Percentiles rank a stretch among this genome's conserved stretches.
Evolutionary conservation across 2,797 vertebrate genomes (phyloP).

Genomic region (Silurus aristotelis): DNA sequence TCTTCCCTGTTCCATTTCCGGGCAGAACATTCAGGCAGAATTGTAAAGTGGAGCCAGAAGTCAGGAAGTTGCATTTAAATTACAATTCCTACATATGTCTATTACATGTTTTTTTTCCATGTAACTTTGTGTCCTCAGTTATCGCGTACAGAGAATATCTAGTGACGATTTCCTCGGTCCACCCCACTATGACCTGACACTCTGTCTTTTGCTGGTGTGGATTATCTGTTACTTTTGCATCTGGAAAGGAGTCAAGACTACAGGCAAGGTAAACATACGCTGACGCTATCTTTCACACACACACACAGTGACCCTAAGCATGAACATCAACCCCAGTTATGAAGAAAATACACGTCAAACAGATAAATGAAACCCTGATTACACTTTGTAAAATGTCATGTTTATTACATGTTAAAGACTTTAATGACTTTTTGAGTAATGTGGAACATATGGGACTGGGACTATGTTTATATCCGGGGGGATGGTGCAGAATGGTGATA

Average conservation of each 20-base stretch:
- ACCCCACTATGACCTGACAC: slow-evolving; percentile 73
- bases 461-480: background rate
- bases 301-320: slow-evolving; percentile 13
- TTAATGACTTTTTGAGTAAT: background rate
- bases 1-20: background rate
- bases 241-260: slow-evolving; percentile 81
- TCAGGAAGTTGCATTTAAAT: background rate
- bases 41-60: background rate
- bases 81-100: background rate
- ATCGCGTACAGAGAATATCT: slow-evolving; percentile 77
- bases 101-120: background rate
- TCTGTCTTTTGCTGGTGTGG: slow-evolving; percentile 80
- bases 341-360: background rate
- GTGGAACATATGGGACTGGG: background rate
- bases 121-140: slow-evolving; percentile 63
- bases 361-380: background rate
- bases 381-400: background rate
- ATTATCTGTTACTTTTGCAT: slow-evolving; percentile 84
- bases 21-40: background rate
- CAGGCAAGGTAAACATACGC: slow-evolving; percentile 73
- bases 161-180: slow-evolving; percentile 69
- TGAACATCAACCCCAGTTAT: background rate
- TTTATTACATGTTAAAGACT: background rate
- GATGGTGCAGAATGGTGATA: background rate
- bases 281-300: background rate